Evolutionary conservation across 2,888 invertebrate genomes (phyloP).

Genomic region (Meghimatium bilineatum): DNA sequence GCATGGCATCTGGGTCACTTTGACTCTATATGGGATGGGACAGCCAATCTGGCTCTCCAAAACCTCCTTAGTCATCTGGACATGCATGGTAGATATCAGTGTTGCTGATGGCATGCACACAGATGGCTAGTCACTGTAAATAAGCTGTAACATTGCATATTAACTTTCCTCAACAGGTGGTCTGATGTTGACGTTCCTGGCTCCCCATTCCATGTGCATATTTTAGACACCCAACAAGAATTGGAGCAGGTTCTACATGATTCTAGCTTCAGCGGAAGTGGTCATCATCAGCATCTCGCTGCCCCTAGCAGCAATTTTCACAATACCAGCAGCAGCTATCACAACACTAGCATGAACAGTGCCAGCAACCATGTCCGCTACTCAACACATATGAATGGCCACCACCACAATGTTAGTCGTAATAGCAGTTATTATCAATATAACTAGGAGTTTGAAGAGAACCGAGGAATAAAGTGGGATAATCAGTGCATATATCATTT

Average conservation of each 20-base stretch:
- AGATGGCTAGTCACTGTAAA: too few relatives aligned
- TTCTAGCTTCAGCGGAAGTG: constrained; percentile 41
- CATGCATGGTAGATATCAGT: too few relatives aligned
- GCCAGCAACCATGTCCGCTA: constrained; percentile 18
- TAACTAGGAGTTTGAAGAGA: constrained; percentile 27
- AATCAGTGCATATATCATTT: too few relatives aligned
- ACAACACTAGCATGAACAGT: constrained; percentile 18
- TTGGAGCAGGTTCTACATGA: constrained; percentile 78
- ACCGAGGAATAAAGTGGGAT: too few relatives aligned
- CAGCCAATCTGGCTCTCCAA: too few relatives aligned
- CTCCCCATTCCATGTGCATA: constrained; percentile 98
- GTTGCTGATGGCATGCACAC: too few relatives aligned
- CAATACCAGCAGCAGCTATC: constrained; percentile 5
- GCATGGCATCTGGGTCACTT: too few relatives aligned
- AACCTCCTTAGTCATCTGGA: too few relatives aligned
- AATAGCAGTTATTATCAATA: constrained; percentile 56
- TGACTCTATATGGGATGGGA: too few relatives aligned
- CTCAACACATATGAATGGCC: constrained; percentile 17
- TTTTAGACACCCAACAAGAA: constrained; percentile 99
- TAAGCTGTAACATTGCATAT: too few relatives aligned
- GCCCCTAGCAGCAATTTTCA: constrained; percentile 9
- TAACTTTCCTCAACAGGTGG: constrained; percentile 82
- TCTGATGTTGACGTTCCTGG: constrained; percentile 98
- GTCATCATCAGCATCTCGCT: constrained; percentile 20
- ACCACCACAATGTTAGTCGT: constrained; percentile 47